phyloP scores from a whole-genome alignment of 1,140 invertebrate genomes.

The Hydropsyche tenuis region DNA sequence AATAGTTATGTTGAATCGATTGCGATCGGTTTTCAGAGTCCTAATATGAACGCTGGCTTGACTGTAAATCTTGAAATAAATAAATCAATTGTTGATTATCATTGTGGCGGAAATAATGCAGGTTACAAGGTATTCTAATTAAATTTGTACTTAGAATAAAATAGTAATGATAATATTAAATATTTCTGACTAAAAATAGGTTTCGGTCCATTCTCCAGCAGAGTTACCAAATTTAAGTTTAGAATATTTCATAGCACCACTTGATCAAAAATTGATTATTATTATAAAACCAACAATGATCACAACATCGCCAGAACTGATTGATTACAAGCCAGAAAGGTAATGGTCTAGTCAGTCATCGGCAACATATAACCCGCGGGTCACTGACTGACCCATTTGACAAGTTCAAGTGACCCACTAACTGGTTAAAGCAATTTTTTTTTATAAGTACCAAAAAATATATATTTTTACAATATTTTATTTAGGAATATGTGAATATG shows the following conservation, averaged over 20 bases:
- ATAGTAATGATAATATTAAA: not conserved
- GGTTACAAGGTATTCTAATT: not conserved
- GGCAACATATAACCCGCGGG: too few species aligned
- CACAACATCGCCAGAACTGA: conserved; percentile 65
- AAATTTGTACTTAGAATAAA: too few species aligned
- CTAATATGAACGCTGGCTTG: not conserved
- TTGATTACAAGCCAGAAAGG: conserved; percentile 60
- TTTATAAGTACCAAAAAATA: too few species aligned
- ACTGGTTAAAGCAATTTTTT: too few species aligned
- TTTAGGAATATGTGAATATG: too few species aligned
- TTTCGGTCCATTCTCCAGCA: conserved; percentile 66
- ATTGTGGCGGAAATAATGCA: not conserved
- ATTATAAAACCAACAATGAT: conserved; percentile 69
- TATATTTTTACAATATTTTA: too few species aligned
- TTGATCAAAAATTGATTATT: conserved; percentile 65
- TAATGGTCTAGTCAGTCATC: conserved; percentile 37
- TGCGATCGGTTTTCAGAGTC: not conserved
- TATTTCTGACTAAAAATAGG: conserved; percentile 53
- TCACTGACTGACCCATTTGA: too few species aligned
- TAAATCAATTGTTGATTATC: not conserved
- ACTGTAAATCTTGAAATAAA: conserved; percentile 32
- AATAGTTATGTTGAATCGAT: too few species aligned
- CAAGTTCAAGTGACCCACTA: too few species aligned
- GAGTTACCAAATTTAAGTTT: conserved; percentile 66
- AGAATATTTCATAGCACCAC: conserved; percentile 66